Evolutionary conservation across 2,113 vertebrate genomes (phyloP).

Genomic region (Salvelinus sp.): DNA sequence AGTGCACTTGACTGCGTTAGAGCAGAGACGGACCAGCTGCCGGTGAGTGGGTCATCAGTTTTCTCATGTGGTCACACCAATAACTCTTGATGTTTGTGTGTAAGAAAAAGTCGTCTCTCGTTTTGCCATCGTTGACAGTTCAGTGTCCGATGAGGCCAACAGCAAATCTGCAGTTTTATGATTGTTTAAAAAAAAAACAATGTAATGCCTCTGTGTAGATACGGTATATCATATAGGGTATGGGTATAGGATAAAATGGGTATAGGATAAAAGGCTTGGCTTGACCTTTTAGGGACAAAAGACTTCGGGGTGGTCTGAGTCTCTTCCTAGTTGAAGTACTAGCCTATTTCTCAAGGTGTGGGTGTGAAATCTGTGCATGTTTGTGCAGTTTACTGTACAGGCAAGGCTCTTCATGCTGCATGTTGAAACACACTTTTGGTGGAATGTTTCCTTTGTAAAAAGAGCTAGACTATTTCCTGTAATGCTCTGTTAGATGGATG

Average conservation of each 20-base stretch:
- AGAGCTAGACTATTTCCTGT: conserved; percentile 34
- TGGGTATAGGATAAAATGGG: conserved; percentile 17
- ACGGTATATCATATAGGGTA: conserved; percentile 15
- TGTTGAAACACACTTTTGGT: conserved; percentile 58
- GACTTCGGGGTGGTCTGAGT: neutral
- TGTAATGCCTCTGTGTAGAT: neutral
- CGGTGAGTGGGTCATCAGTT: conserved; percentile 48
- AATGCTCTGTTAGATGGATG: neutral
- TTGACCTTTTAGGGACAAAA: neutral
- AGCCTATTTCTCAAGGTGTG: neutral
- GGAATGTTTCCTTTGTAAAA: conserved; percentile 42
- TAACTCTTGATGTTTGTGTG: conserved; percentile 9
- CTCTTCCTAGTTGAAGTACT: neutral
- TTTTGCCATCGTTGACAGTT: neutral
- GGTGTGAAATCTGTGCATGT: neutral
- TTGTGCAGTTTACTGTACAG: conserved; percentile 13
- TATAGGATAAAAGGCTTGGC: conserved; percentile 28
- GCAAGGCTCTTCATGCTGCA: conserved; percentile 10
- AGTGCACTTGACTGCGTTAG: conserved; percentile 52
- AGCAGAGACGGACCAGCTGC: conserved; percentile 48
- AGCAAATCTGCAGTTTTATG: neutral
- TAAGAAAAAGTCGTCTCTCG: neutral
- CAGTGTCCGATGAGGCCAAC: too few species aligned
- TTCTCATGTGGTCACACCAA: neutral
- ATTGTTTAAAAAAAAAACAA: too few species aligned